A percentile compares a stretch with the other conserved stretches of the same genome.
Evolutionary conservation across 2,797 vertebrate species (phyloP).

Genomic region (Falco peregrinus): DNA sequence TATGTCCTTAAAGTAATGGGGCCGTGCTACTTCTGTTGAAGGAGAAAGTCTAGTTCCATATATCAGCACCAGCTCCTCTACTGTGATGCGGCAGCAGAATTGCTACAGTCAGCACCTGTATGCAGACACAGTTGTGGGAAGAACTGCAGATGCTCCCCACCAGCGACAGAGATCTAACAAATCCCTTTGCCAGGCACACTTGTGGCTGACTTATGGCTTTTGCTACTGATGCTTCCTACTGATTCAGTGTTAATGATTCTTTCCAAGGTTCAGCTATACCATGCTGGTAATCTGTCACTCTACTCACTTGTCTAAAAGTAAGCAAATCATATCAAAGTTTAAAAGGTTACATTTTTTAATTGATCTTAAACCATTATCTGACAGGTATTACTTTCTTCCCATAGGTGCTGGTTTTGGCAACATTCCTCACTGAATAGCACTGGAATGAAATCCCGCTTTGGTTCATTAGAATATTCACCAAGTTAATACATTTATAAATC

Average conservation of each 20-base stretch:
- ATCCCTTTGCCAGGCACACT: background rate
- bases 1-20: background rate
- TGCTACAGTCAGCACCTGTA: background rate
- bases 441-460: slow-evolving; percentile 67
- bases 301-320: background rate
- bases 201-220: background rate
- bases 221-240: background rate
- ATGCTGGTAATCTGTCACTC: background rate
- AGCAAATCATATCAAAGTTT: slow-evolving; percentile 34
- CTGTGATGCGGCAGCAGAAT: background rate
- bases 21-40: background rate
- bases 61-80: background rate
- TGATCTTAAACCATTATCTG: slow-evolving; percentile 9
- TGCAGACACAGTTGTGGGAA: background rate
- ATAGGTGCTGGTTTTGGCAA: slow-evolving; percentile 21
- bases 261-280: background rate
- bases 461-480: slow-evolving; percentile 67
- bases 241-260: background rate
- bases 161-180: background rate
- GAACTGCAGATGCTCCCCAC: background rate
- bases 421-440: slow-evolving; percentile 6
- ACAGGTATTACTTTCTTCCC: slow-evolving; percentile 31
- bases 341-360: slow-evolving; percentile 42
- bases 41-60: background rate
- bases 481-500: slow-evolving; percentile 71